These are phyloP conservation scores for Eupithecia dodoneata DNA, from an alignment of 2,888 invertebrate species.

Conservation along the genomic window DNA sequence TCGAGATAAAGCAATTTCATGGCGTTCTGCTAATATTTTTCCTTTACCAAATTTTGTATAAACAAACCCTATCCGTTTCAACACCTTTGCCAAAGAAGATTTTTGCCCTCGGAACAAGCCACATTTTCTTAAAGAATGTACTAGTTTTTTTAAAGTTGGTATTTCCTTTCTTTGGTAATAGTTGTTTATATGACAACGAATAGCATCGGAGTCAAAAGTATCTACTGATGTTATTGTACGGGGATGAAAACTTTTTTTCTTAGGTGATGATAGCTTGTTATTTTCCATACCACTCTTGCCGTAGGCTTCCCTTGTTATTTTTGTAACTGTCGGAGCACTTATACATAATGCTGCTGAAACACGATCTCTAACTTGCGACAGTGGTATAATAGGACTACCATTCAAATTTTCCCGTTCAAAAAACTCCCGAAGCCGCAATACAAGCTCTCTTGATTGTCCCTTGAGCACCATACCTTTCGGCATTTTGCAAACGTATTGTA, in stretches of 20 bases:
- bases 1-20: not conserved
- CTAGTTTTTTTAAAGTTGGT: slow-evolving; percentile 11
- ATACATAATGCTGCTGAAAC: slow-evolving; percentile 5
- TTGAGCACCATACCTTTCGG: not conserved
- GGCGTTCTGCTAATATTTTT: not conserved
- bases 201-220: slow-evolving; percentile 2
- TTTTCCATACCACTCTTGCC: not conserved
- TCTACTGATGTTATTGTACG: not conserved
- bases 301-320: not conserved
- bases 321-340: not conserved
- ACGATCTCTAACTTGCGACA: not conserved
- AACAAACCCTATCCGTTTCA: not conserved
- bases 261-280: not conserved
- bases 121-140: not conserved
- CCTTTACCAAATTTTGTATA: not conserved
- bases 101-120: not conserved
- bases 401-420: not conserved
- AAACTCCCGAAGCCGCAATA: slow-evolving; percentile 1
- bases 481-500: not conserved
- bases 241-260: not conserved
- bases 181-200: not conserved
- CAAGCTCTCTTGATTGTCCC: not conserved
- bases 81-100: not conserved
- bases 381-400: not conserved
- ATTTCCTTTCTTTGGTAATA: not conserved